These are phyloP conservation scores for Heliconius hewitsoni DNA, from an alignment of 1,140 invertebrate genomes.

Conservation along the genomic window DNA sequence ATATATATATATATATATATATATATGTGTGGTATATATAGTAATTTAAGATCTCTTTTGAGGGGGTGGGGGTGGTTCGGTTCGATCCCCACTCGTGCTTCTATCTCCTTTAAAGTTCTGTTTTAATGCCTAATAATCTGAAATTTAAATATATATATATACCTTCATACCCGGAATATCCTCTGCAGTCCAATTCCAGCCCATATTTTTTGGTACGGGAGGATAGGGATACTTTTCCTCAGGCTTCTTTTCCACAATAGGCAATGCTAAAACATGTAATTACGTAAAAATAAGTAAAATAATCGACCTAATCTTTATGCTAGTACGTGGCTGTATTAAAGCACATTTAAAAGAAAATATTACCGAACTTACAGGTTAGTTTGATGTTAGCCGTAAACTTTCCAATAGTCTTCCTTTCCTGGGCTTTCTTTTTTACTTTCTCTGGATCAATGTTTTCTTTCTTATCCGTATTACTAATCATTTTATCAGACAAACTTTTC, in stretches of 20 bases:
- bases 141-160: conserved; percentile 5
- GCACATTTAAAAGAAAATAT: neutral
- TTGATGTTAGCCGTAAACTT: conserved; percentile 63
- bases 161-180: conserved; percentile 73
- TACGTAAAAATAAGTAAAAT: conserved; percentile 28
- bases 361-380: conserved; percentile 50
- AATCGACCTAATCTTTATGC: neutral
- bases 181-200: conserved; percentile 73
- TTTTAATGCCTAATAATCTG: neutral
- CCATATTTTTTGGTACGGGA: conserved; percentile 68
- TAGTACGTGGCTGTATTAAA: neutral
- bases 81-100: too few relatives aligned
- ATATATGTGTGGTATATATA: too few relatives aligned
- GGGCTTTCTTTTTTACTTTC: conserved; percentile 49
- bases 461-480: conserved; percentile 43
- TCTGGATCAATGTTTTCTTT: conserved; percentile 35
- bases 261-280: conserved; percentile 37
- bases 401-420: conserved; percentile 57
- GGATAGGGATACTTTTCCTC: conserved; percentile 63
- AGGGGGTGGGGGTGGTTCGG: too few relatives aligned
- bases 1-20: too few relatives aligned
- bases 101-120: too few relatives aligned
- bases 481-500: conserved; percentile 44
- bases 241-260: conserved; percentile 46
- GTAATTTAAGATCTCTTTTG: too few relatives aligned